Evolutionary conservation across 2,113 vertebrate species (phyloP), one percentile per base, ranked within the genome.

Genomic region (Lethenteron reissneri): DNA sequence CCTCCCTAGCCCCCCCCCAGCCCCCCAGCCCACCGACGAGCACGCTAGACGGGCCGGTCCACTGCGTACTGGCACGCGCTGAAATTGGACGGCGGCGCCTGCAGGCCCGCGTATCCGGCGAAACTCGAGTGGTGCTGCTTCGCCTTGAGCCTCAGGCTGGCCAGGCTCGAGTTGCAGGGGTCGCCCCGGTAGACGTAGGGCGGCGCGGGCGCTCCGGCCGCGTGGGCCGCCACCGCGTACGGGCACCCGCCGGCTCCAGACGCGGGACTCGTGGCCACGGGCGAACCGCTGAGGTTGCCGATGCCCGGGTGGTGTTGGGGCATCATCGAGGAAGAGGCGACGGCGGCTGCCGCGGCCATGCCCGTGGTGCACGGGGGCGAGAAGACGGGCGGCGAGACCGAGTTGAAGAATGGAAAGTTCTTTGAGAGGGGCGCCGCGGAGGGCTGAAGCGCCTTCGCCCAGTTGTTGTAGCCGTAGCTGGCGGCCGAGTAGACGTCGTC

Each of bases 331-430:
- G n/a, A 17, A 11, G 74, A 69, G n/a, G 41, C 72, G 17, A 73
- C 69, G 15, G 71, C 11, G 10, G 68, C 57, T 1, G 71, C 57
- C 2, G 91, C 86, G 60, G 90, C 87, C 15, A 74, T 15, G 64
- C 64, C 64, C 25, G 25, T 68, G n/a, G 64, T 68, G 11, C 64
- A 10, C 13, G 73, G 68, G 2, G 72, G 11, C 1, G 71, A n/a
- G 56, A 75, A 76, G 9, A 74, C 57, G 9, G 75, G 72, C 9
- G 74, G 71, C 57, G 19, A 74, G 70, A 77, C 58, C 56, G 76
- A 73, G 70, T 72, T 76, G 75, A 75, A 77, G 58, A 76, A 70
- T 8, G 71, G 75, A 72, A 76, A 75, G 1, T 75, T 57, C 72
- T 77, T 77, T 68, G 64, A 17, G 71, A 72, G 9, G 2, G 73